Base-by-base conservation (phyloP, 2,888 invertebrate species). In the Itoplectis maculator region DNA sequence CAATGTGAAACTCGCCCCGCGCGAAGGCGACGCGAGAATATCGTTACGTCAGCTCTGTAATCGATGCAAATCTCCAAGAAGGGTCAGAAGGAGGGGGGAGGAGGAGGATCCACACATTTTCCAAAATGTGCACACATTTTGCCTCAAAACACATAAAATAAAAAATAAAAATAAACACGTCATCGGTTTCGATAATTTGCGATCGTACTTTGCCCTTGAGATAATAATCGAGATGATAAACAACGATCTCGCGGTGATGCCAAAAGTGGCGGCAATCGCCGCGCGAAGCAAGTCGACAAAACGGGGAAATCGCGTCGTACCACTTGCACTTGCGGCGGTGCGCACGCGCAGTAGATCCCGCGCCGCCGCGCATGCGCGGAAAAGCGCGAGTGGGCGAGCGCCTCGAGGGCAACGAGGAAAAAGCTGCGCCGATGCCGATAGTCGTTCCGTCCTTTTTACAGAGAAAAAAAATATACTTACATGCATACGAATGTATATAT, bases 1-100 rank as follows among this genome's bases (percentile, higher is more conserved):
- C 82, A 78, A 86, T 85, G 74, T 73, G 77, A 79, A 84, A 79
- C 84, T 61, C 15, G 47, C 20, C 84, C 68, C 15, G 47, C 20
- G 15, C 77, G 79, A 73, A 72, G 2, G 59, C 66, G 68, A 11
- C 49, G 37, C 13, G 61, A 45, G 18, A 73, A 63, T 35, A 35
- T 61, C 37, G 23, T 74, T 69, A 63, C 68, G 79, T 79, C 79
- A 74, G 79, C 79, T n/a, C n/a, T 68, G 49, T 47, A 74, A 79
- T 74, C 69, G 35, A 79, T 20, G 51, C 69, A 11, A 63, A 69
- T 15, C 42, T 5, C 54, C 42, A 45, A 74, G 54, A 68, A n/a
- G n/a, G n/a, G n/a, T n/a, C n/a, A n/a, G n/a, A n/a, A n/a, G n/a
- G n/a, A n/a, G n/a, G n/a, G n/a, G n/a, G n/a, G n/a, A n/a, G n/a